Evolutionary conservation across 2,113 vertebrate species (phyloP).

Genomic region (Thomomys bottae): DNA sequence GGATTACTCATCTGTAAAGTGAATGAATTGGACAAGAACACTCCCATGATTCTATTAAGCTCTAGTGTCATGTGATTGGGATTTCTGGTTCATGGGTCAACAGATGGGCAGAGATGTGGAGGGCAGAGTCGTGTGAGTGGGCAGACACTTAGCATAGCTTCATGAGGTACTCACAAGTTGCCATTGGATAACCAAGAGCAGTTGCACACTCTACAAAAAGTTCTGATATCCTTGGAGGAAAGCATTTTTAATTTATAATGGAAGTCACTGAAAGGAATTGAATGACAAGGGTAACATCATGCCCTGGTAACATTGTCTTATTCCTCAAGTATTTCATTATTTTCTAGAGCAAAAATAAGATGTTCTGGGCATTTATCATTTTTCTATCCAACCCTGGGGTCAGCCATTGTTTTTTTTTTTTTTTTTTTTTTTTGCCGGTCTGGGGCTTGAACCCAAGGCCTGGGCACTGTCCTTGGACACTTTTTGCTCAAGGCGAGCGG

Average conservation of each 20-base stretch:
- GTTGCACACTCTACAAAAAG: not conserved
- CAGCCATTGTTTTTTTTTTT: too few species aligned
- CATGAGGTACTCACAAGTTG: not conserved
- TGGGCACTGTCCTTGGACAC: too few species aligned
- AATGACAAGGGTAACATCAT: not conserved
- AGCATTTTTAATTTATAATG: constrained; percentile 16
- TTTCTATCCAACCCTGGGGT: not conserved
- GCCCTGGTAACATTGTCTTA: not conserved
- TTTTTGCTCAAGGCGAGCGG: too few species aligned
- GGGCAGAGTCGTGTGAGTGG: not conserved
- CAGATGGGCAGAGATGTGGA: not conserved
- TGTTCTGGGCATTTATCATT: not conserved
- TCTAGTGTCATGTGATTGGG: constrained; percentile 16
- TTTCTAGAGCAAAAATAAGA: not conserved
- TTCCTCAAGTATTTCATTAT: constrained; percentile 1
- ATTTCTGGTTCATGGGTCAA: constrained; percentile 3
- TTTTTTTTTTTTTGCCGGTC: too few species aligned
- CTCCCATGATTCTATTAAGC: not conserved
- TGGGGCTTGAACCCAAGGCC: too few species aligned
- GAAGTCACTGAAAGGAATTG: not conserved
- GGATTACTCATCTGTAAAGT: not conserved
- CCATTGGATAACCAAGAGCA: not conserved
- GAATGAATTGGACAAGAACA: constrained; percentile 2
- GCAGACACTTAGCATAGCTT: not conserved
- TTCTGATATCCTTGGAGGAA: not conserved